Conservation (phyloP, 2,888 invertebrate genomes). For the Ctenicera cuprea region DNA sequence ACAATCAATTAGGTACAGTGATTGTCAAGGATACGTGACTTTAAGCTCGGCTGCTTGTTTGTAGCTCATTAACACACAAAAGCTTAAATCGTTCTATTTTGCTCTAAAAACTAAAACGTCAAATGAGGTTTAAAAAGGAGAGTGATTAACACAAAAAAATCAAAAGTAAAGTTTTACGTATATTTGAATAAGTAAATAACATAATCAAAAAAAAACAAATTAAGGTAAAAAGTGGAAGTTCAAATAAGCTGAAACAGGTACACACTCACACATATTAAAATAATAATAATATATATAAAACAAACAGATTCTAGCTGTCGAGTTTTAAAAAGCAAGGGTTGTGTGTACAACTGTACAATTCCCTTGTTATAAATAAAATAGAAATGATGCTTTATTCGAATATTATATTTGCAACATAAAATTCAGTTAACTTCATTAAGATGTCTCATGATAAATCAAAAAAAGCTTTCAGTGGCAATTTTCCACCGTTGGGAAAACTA, state of each 20-base stretch:
- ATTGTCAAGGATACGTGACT: constrained; percentile 26
- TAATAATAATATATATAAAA: constrained; percentile 1
- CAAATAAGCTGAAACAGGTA: constrained; percentile 26
- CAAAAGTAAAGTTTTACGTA: constrained; percentile 17
- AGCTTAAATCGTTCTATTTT: neutral
- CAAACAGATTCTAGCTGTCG: neutral
- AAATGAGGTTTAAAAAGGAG: neutral
- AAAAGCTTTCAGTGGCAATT: too few species aligned
- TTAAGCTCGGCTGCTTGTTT: constrained; percentile 23
- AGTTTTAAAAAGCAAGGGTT: neutral
- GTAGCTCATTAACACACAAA: neutral
- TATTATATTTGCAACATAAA: neutral
- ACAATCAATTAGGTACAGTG: constrained; percentile 28
- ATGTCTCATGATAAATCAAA: neutral
- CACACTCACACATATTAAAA: constrained; percentile 16
- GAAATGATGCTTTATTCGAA: neutral
- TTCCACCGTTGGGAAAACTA: too few species aligned
- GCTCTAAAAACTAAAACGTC: neutral
- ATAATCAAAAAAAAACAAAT: constrained; percentile 22
- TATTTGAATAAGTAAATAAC: constrained; percentile 18
- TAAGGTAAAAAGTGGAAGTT: neutral
- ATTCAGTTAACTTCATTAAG: neutral
- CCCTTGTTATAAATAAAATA: neutral
- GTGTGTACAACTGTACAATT: too few species aligned
- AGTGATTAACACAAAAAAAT: neutral